Percentiles rank a stretch among this genome's conserved stretches.
Evolutionary conservation across 1,140 invertebrate genomes (phyloP).

Genomic region (Coptotermes formosanus): DNA sequence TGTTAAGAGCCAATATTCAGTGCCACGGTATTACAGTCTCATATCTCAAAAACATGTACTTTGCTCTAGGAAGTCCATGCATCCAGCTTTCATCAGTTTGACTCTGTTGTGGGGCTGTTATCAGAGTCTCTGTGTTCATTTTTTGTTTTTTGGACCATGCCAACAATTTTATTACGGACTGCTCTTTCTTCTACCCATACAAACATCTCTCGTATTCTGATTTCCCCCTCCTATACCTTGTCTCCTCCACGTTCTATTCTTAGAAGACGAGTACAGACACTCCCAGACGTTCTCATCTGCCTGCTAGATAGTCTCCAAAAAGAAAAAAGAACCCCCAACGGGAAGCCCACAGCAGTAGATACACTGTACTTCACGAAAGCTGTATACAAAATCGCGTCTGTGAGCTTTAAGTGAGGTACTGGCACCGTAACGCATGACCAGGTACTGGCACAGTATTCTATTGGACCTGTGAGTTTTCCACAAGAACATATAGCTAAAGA

Average conservation of each 20-base stretch:
- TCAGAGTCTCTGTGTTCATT: not conserved
- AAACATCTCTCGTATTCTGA: not conserved
- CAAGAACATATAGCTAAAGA: too few species aligned
- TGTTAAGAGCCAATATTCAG: too few species aligned
- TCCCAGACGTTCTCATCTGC: not conserved
- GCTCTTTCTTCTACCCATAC: not conserved
- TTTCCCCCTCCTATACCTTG: not conserved
- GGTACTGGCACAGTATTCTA: too few species aligned
- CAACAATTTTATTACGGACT: not conserved
- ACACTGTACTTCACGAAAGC: not conserved
- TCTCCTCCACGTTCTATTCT: not conserved
- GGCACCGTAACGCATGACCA: too few species aligned
- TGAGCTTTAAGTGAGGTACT: too few species aligned
- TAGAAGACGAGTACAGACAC: not conserved
- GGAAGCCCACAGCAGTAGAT: not conserved
- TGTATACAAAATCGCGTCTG: too few species aligned
- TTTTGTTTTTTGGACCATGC: constrained; percentile 8
- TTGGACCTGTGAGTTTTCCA: too few species aligned
- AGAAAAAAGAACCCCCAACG: not conserved
- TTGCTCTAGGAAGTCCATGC: not conserved
- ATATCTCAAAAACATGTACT: too few species aligned
- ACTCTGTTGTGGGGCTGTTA: not conserved
- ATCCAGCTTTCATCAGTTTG: not conserved
- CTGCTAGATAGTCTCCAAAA: not conserved
- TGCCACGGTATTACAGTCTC: too few species aligned